Evolutionary conservation across 2,113 vertebrate genomes (phyloP).

Genomic region (Indri indri): DNA sequence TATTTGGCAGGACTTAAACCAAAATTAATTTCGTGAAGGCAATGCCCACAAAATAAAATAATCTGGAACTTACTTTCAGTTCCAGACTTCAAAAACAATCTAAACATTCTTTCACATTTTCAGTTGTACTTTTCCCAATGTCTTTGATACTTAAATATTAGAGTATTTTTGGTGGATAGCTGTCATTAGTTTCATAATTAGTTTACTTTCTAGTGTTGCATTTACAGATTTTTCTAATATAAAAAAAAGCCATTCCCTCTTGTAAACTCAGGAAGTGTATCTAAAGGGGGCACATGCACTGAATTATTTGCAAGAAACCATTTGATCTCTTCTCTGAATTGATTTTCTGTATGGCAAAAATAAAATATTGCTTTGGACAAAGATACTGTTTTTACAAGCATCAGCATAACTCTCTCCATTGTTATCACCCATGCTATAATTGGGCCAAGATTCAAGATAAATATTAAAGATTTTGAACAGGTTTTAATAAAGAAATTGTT

Average conservation of each 20-base stretch:
- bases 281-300: background rate
- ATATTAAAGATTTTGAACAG: slow-evolving; percentile 8
- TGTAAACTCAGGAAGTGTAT: slow-evolving; percentile 43
- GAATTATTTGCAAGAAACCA: slow-evolving; percentile 12
- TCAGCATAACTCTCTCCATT: background rate
- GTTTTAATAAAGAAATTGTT: background rate
- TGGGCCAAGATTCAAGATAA: background rate
- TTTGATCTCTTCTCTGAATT: background rate
- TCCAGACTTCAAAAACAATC: slow-evolving; percentile 70
- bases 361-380: background rate
- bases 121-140: slow-evolving; percentile 53
- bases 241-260: slow-evolving; percentile 73
- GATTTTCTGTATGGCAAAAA: slow-evolving; percentile 1
- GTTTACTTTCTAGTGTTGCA: slow-evolving; percentile 66
- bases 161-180: slow-evolving; percentile 66
- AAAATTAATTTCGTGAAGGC: slow-evolving; percentile 75
- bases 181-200: slow-evolving; percentile 72
- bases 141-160: slow-evolving; percentile 62
- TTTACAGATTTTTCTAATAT: slow-evolving; percentile 74
- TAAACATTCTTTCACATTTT: slow-evolving; percentile 64
- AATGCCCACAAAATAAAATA: slow-evolving; percentile 70
- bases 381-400: background rate
- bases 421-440: background rate
- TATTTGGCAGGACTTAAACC: slow-evolving; percentile 68
- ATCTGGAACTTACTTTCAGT: slow-evolving; percentile 61